Percentiles rank a stretch among this genome's conserved stretches.
These are phyloP conservation scores for Procavia capensis DNA, from an alignment of 2,113 vertebrate genomes.

Conservation along the genomic window DNA sequence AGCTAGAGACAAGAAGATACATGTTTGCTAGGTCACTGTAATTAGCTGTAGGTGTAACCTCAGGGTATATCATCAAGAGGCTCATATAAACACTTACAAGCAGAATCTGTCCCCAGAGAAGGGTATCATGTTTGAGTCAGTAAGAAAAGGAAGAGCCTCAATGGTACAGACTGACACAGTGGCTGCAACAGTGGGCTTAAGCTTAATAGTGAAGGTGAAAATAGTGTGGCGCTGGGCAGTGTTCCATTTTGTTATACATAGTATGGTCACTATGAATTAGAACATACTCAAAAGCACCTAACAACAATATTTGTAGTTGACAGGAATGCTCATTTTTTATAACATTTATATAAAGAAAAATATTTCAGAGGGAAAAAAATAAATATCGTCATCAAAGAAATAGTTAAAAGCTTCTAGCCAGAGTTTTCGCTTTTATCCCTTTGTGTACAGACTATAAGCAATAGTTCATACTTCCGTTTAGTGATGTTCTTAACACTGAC, in stretches of 20 bases:
- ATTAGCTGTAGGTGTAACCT: not conserved
- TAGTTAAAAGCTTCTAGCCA: slow-evolving; percentile 75
- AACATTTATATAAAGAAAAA: slow-evolving; percentile 33
- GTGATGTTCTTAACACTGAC: slow-evolving; percentile 82
- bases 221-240: too few relatives aligned
- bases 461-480: slow-evolving; percentile 71
- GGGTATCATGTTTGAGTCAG: too few relatives aligned
- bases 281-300: not conserved
- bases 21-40: not conserved
- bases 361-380: slow-evolving; percentile 4
- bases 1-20: not conserved
- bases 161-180: too few relatives aligned
- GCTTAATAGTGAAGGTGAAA: too few relatives aligned
- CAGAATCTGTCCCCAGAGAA: too few relatives aligned
- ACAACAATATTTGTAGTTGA: not conserved
- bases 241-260: not conserved
- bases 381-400: slow-evolving; percentile 69
- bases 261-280: not conserved
- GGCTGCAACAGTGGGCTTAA: too few relatives aligned
- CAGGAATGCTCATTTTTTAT: slow-evolving; percentile 12
- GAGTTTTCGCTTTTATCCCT: slow-evolving; percentile 76
- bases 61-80: not conserved
- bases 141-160: too few relatives aligned
- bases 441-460: slow-evolving; percentile 68
- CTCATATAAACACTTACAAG: not conserved